Base-by-base conservation (phyloP, 2,797 vertebrate species). In the Spea hammondii region DNA sequence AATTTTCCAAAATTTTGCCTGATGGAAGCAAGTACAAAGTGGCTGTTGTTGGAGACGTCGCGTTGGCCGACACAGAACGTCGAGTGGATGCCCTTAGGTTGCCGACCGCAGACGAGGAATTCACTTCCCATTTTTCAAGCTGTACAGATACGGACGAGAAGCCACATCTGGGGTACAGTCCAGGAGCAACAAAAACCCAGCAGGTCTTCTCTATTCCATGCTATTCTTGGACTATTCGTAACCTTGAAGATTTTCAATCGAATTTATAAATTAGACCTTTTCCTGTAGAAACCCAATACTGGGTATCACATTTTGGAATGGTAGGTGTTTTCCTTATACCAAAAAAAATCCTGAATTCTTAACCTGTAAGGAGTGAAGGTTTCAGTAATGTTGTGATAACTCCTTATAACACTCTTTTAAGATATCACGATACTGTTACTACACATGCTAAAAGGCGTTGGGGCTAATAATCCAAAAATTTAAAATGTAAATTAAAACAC, bases 231-330 rank as follows among this genome's bases (percentile, higher is more conserved):
- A 81, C 64, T 70, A 72, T 81, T 72, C 11, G 48, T 72, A 66
- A 72, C 79, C 74, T 72, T 9, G 65, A 60, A 72, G 53, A 67
- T 76, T 72, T 76, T 76, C 73, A 80, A 67, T 72, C 72, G 48
- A 76, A 76, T 74, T 79, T 68, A 79, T 60, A 73, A 77, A 80
- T 68, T 32, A 72, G 32, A 67, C 65, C 66, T 81, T 79, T 60
- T 12, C 64, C 55, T 77, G 48, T 12, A 67, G 54, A 72, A 76
- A 62, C 78, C 17, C 17, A 51, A 69, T 10, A 10, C 13, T 8
- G 17, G 48, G 65, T 47, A 60, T 51, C 17, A n/a, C 44, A 45
- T 7, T 9, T 68, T 72, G 65, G 53, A 12, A 2, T 13, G 46
- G 5, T 7, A 47, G 46, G 64, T 47, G 53, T 49, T 72, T 72